Evolutionary conservation across 2,113 vertebrate species (phyloP).

Genomic region (Triplophysa dalaica): DNA sequence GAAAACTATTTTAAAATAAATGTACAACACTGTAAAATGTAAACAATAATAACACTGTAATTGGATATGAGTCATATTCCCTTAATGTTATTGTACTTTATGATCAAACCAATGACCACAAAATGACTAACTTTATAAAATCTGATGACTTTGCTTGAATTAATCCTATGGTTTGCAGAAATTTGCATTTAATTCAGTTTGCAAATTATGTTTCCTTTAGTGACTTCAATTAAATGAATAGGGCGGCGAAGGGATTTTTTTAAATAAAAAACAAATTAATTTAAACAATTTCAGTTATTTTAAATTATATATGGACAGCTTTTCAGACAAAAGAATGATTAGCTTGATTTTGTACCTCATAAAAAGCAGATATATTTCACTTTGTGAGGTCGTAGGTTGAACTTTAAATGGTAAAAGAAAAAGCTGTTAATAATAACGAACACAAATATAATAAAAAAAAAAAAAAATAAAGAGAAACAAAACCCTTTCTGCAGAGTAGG

Average conservation of each 20-base stretch:
- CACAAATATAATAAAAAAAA: neutral
- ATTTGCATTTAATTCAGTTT: neutral
- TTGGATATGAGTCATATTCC: neutral
- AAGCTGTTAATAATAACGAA: neutral
- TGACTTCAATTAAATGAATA: no score
- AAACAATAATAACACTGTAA: constrained; percentile 5
- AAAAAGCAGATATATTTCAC: neutral
- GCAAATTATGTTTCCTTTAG: neutral
- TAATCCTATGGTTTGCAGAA: neutral
- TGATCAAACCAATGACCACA: neutral
- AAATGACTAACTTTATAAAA: neutral
- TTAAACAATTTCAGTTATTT: no score
- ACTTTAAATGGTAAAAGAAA: constrained; percentile 4
- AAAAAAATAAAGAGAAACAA: neutral
- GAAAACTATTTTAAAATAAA: neutral
- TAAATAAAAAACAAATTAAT: no score
- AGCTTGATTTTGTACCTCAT: neutral
- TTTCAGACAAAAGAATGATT: neutral
- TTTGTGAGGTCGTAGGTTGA: neutral
- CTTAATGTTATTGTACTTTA: neutral
- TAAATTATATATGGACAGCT: neutral
- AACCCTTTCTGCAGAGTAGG: neutral
- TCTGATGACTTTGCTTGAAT: neutral
- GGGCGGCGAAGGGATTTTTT: no score
- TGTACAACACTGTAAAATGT: neutral